Conservation (phyloP, 2,113 vertebrate genomes). For the Poicephalus gulielmi region DNA sequence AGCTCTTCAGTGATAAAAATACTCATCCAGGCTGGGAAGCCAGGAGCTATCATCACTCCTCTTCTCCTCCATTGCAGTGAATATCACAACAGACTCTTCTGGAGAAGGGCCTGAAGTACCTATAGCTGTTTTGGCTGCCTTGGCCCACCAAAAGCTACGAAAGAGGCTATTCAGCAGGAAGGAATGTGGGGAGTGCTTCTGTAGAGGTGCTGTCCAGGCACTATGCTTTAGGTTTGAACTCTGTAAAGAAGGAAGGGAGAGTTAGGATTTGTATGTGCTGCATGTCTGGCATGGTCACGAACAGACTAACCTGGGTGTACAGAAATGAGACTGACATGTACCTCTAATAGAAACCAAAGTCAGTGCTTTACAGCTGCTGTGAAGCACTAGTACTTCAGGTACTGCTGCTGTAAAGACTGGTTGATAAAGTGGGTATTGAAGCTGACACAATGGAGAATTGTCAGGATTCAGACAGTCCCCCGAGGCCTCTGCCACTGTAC, state of each 20-base stretch:
- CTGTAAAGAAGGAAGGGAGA: neutral
- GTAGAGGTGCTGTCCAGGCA: neutral
- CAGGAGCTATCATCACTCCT: neutral
- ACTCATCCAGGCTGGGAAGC: neutral
- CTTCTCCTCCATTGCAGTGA: neutral
- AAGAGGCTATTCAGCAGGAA: neutral
- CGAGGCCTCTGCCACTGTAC: neutral
- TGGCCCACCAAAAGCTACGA: neutral
- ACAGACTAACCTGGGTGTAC: neutral
- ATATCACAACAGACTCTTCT: neutral
- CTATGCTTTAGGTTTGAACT: neutral
- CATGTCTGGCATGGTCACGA: neutral
- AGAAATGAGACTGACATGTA: neutral
- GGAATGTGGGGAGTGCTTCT: neutral
- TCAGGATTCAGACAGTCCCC: neutral
- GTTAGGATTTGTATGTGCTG: neutral
- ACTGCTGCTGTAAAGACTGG: neutral
- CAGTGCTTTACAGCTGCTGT: neutral
- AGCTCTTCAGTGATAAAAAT: neutral
- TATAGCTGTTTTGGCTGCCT: neutral
- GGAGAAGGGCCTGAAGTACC: neutral
- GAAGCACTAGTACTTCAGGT: neutral
- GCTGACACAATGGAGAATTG: neutral
- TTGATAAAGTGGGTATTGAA: neutral
- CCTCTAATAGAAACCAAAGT: neutral